Conservation (phyloP, 2,797 vertebrate genomes). For the Takifugu rubripes region DNA sequence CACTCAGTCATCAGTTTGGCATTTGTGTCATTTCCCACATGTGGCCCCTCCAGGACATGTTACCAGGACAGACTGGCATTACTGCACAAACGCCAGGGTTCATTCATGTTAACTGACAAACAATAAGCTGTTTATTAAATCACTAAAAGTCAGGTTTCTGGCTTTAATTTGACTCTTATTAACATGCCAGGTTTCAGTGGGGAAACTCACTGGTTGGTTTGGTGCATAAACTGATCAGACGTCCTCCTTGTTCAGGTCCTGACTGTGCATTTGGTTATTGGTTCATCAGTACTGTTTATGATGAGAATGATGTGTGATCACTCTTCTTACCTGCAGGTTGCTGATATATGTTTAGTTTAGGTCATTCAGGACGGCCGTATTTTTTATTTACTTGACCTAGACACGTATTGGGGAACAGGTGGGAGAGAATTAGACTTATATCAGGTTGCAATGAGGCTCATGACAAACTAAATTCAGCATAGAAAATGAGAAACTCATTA, state of each 20-base stretch:
- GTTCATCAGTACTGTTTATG: constrained; percentile 61
- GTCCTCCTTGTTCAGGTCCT: constrained; percentile 25
- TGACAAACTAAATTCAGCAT: constrained; percentile 48
- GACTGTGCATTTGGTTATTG: constrained; percentile 76
- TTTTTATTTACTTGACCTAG: constrained; percentile 50
- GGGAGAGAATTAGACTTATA: constrained; percentile 36
- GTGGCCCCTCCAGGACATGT: too few relatives aligned
- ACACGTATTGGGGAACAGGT: constrained; percentile 39
- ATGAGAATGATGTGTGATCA: constrained; percentile 67
- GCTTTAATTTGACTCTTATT: background rate
- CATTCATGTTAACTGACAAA: too few relatives aligned
- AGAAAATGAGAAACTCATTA: background rate
- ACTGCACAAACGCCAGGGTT: too few relatives aligned
- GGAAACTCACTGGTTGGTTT: constrained; percentile 41
- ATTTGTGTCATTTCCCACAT: too few relatives aligned
- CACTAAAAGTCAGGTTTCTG: background rate
- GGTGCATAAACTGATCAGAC: constrained; percentile 17
- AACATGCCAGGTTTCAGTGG: background rate
- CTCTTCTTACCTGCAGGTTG: constrained; percentile 61
- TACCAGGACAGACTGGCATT: too few relatives aligned
- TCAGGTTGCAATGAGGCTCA: constrained; percentile 64
- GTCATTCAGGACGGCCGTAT: constrained; percentile 60
- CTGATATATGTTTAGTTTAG: constrained; percentile 64
- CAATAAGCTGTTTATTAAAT: too few relatives aligned
- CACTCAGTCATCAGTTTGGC: too few relatives aligned